Conservation (phyloP, 2,888 invertebrate species). For the Molanna angustata region DNA sequence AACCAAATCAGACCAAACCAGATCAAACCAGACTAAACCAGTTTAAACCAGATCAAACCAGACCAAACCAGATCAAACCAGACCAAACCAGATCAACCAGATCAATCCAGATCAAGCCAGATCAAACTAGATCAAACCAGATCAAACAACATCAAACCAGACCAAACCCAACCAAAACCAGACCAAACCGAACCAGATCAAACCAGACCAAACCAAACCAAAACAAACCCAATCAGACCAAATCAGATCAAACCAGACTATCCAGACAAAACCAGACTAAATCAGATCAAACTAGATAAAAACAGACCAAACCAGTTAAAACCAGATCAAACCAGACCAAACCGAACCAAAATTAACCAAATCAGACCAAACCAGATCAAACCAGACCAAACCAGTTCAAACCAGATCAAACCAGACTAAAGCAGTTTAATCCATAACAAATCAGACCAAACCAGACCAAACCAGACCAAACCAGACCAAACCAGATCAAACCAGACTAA, state of each 20-base stretch:
- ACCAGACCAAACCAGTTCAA: too few species aligned
- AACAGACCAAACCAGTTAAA: constrained; percentile 1
- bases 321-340: too few species aligned
- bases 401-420: too few species aligned
- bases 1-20: constrained; percentile 18
- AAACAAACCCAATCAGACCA: constrained; percentile 1
- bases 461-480: too few species aligned
- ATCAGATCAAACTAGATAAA: too few species aligned
- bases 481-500: too few species aligned
- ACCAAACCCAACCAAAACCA: neutral
- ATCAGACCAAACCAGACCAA: too few species aligned
- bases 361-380: constrained; percentile 22
- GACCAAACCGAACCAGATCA: neutral
- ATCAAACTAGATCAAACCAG: neutral
- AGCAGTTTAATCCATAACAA: too few species aligned
- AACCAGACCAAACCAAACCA: too few species aligned
- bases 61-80: constrained; percentile 28
- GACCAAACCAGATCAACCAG: neutral
- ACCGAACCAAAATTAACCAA: constrained; percentile 19
- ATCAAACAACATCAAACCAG: too few species aligned
- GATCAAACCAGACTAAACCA: constrained; percentile 19
- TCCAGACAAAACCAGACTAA: too few species aligned
- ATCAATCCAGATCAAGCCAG: neutral
- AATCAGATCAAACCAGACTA: too few species aligned
- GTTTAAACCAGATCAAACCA: constrained; percentile 11